Base-by-base conservation (phyloP, 2,888 invertebrate genomes). In the Tachina lurida region DNA sequence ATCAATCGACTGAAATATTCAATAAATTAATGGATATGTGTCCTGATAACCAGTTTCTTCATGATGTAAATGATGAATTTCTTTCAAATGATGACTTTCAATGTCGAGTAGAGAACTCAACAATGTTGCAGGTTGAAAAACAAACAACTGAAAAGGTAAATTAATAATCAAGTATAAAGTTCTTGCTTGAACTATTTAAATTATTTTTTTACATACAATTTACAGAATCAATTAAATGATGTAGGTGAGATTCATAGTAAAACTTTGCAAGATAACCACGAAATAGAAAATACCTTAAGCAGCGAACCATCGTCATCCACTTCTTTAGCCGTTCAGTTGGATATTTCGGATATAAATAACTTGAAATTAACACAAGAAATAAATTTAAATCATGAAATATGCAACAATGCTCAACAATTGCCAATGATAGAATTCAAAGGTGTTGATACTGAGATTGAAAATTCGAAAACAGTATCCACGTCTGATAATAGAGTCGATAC, bases 1-100 rank as follows among this genome's bases (percentile, higher is more conserved):
- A 81, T 67, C 77, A 73, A 54, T 70, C 86, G 1, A 70, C 84
- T 43, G 87, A 87, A 56, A 71, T 87, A 47, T 87, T 87, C 56
- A 56, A 87, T 60, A 77, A 84, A 19, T 60, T 87, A 31, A 56
- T 87, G 3, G 75, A 84, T 39, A 78, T 87, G 12, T 60, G 56
- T 65, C 73, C 76, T n/a, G 60, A n/a, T 68, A 77, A 77, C 43
- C 43, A 58, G 49, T 60, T 81, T 17, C 19, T 80, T 13, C 47
- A 49, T 22, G 58, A 65, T 31, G 43, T 58, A 17, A 49, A 45
- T 22, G 47, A 39, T 65, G 19, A 65, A 31, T 56, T 65, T 13
- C 49, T 22, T 54, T 3, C 54, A 0, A 71, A 47, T 56, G 71
- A 67, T 58, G 41, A 31, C 5, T 68, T 76, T 43, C 45, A 76